Conservation (phyloP, 2,797 vertebrate genomes). For the Lycodopsis pacificus region DNA sequence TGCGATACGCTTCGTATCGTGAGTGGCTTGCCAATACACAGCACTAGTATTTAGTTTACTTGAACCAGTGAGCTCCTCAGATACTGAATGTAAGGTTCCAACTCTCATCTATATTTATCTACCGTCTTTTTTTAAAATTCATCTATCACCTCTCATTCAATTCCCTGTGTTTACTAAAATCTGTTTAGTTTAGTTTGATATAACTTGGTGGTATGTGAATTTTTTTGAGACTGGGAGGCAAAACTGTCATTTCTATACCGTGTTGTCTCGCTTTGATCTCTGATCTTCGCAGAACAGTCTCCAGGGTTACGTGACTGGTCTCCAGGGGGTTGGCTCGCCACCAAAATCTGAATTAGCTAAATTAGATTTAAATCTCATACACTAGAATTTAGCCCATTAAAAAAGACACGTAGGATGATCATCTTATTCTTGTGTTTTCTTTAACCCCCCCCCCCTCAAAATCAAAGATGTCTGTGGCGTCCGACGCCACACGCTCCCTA, state of each 20-base stretch:
- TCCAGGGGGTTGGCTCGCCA: conserved; percentile 1
- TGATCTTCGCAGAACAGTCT: conserved; percentile 8
- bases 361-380: conserved; percentile 17
- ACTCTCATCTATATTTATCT: conserved; percentile 46
- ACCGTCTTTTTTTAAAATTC: conserved; percentile 18
- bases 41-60: background rate
- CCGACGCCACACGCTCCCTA: conserved; percentile 32
- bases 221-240: conserved; percentile 2
- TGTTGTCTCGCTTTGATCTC: conserved; percentile 30
- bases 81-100: conserved; percentile 50
- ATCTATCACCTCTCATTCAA: conserved; percentile 41
- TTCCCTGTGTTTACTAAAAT: conserved; percentile 50
- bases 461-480: conserved; percentile 14
- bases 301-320: conserved; percentile 3
- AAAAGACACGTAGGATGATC: background rate
- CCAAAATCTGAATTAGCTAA: background rate
- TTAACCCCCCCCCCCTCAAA: background rate
- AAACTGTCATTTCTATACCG: background rate
- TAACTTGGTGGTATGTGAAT: conserved; percentile 27
- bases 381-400: background rate
- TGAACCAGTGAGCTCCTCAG: conserved; percentile 12
- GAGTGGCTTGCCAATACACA: background rate
- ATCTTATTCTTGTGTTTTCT: background rate
- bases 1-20: background rate
- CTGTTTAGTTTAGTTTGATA: conserved; percentile 28